Conservation (phyloP, 2,888 invertebrate genomes). For the Siphlonurus alternatus region DNA sequence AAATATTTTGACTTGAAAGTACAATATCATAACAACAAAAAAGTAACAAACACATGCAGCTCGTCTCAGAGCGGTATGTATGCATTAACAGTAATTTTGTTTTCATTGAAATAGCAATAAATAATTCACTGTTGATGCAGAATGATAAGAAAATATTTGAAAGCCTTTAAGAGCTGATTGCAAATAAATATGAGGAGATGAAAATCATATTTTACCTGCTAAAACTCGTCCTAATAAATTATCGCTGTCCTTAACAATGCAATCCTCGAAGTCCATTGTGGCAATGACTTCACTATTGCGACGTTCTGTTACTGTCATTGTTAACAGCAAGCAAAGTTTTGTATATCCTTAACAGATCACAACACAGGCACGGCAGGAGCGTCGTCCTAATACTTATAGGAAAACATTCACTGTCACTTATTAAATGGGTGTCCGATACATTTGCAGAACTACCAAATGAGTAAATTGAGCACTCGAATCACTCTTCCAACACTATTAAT, state of each 20-base stretch:
- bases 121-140: too few species aligned
- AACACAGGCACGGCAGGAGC: too few species aligned
- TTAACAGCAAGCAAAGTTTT: neutral
- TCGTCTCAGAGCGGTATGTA: too few species aligned
- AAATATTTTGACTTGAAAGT: too few species aligned
- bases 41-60: too few species aligned
- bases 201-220: neutral
- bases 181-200: too few species aligned
- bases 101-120: too few species aligned
- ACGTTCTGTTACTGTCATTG: conserved; percentile 1
- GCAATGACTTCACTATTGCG: neutral
- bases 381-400: neutral
- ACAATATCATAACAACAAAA: too few species aligned
- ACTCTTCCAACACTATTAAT: too few species aligned
- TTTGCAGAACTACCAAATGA: neutral
- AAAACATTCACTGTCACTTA: neutral
- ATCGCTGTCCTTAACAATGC: neutral
- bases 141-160: too few species aligned
- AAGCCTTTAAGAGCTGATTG: too few species aligned
- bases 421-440: neutral
- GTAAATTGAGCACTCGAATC: neutral
- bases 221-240: neutral
- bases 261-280: neutral
- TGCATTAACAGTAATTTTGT: too few species aligned
- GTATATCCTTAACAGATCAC: neutral